A percentile compares a stretch with the other conserved stretches of the same genome.
Conservation (phyloP, 2,888 invertebrate genomes). For the Drosophila putrida region DNA sequence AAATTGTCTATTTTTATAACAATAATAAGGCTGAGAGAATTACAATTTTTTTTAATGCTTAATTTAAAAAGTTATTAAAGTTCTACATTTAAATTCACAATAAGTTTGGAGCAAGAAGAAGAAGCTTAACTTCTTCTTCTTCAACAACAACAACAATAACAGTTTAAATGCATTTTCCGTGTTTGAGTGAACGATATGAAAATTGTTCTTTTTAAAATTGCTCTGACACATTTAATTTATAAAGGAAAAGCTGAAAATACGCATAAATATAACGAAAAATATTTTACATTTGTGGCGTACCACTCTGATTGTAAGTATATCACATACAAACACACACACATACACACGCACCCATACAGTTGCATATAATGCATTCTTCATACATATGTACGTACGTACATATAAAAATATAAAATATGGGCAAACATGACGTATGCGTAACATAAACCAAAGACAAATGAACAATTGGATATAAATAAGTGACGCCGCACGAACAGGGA, state of each 20-base stretch:
- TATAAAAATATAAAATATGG: slow-evolving; percentile 75
- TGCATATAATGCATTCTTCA: slow-evolving; percentile 23
- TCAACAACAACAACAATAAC: not conserved
- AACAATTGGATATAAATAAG: slow-evolving; percentile 82
- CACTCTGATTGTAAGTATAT: slow-evolving; percentile 57
- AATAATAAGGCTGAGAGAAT: not conserved
- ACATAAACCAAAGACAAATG: slow-evolving; percentile 81
- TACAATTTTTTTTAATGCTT: not conserved
- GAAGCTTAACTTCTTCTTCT: too few relatives aligned
- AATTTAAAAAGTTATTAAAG: not conserved
- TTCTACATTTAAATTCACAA: slow-evolving; percentile 8
- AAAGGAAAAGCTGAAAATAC: slow-evolving; percentile 62
- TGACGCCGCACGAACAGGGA: slow-evolving; percentile 52
- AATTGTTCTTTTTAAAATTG: slow-evolving; percentile 33
- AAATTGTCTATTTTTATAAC: too few relatives aligned
- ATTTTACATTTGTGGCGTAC: slow-evolving; percentile 72
- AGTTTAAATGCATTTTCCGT: slow-evolving; percentile 41
- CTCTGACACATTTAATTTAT: slow-evolving; percentile 67
- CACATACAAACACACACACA: slow-evolving; percentile 22
- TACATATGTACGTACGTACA: slow-evolving; percentile 18
- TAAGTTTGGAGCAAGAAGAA: not conserved
- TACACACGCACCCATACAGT: slow-evolving; percentile 19
- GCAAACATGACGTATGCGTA: slow-evolving; percentile 81
- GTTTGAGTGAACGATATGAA: slow-evolving; percentile 22
- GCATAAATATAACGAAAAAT: slow-evolving; percentile 75